Conservation (phyloP, 2,797 vertebrate genomes). For the Macroramphosus scolopax region DNA sequence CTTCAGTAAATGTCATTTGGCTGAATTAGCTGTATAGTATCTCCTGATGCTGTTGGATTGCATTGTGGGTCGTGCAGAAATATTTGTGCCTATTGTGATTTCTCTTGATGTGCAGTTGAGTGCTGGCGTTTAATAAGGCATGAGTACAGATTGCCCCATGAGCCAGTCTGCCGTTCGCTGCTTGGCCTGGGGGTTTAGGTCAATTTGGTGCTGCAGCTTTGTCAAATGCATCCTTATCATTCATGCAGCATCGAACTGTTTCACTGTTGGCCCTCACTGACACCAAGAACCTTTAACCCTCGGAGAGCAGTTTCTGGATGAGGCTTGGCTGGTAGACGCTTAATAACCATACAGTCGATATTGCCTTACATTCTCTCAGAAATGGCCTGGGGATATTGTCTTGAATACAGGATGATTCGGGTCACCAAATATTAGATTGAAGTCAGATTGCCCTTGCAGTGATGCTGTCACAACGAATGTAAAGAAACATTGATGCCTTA, state of each 20-base stretch:
- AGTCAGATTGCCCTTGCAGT: slow-evolving; percentile 21
- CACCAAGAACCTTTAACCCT: slow-evolving; percentile 52
- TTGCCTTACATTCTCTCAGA: slow-evolving; percentile 29
- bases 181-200: slow-evolving; percentile 54
- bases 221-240: slow-evolving; percentile 55
- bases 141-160: slow-evolving; percentile 33
- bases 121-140: slow-evolving; percentile 54
- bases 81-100: slow-evolving; percentile 75
- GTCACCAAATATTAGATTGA: slow-evolving; percentile 38
- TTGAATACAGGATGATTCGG: slow-evolving; percentile 31
- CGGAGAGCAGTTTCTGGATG: slow-evolving; percentile 7
- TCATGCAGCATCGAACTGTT: slow-evolving; percentile 50
- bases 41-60: slow-evolving; percentile 53
- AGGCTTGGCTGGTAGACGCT: slow-evolving; percentile 9
- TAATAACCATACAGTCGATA: slow-evolving; percentile 35
- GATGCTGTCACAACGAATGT: slow-evolving; percentile 18
- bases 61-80: slow-evolving; percentile 50
- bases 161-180: slow-evolving; percentile 27
- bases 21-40: slow-evolving; percentile 69
- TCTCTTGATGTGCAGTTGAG: slow-evolving; percentile 47
- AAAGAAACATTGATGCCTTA: slow-evolving; percentile 12
- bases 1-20: slow-evolving; percentile 73
- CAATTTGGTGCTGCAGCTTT: slow-evolving; percentile 57
- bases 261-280: slow-evolving; percentile 45
- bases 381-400: slow-evolving; percentile 7